Percentiles rank a stretch among this genome's conserved stretches.
phyloP scores from a whole-genome alignment of 2,888 invertebrate genomes.

The Drosophila fulvimacula region DNA sequence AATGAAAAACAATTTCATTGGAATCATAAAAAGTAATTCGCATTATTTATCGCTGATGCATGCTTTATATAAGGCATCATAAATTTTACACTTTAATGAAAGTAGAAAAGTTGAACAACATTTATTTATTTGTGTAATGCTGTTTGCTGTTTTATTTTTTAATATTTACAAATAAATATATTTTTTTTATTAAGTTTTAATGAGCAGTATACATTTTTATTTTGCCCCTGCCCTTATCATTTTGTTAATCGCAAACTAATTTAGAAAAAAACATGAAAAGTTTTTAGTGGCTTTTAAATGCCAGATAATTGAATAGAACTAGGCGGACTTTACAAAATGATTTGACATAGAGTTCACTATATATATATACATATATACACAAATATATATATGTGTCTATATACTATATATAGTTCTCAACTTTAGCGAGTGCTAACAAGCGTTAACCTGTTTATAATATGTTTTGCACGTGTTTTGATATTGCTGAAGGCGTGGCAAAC shows the following conservation, averaged over 20 bases:
- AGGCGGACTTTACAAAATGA: not conserved
- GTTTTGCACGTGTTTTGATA: slow-evolving; percentile 1
- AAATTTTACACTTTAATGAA: slow-evolving; percentile 3
- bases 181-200: not conserved
- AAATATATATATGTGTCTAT: not conserved
- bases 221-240: not conserved
- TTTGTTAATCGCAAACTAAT: not conserved
- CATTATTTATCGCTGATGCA: slow-evolving; percentile 21
- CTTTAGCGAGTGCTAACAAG: not conserved
- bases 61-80: slow-evolving; percentile 1
- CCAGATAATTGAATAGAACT: not conserved
- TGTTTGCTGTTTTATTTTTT: not conserved
- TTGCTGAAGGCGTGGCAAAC: slow-evolving; percentile 1
- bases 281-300: not conserved
- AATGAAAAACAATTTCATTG: slow-evolving; percentile 19
- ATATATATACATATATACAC: too few relatives aligned
- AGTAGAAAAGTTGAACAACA: not conserved
- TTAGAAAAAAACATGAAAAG: not conserved
- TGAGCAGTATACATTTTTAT: not conserved
- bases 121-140: not conserved
- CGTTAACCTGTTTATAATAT: slow-evolving; percentile 2
- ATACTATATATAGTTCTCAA: not conserved
- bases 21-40: slow-evolving; percentile 11
- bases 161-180: not conserved
- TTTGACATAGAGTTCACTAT: not conserved